A percentile compares a stretch with the other conserved stretches of the same genome.
Conservation (phyloP, 2,888 invertebrate species). For the Lissocephala sabroskyi region DNA sequence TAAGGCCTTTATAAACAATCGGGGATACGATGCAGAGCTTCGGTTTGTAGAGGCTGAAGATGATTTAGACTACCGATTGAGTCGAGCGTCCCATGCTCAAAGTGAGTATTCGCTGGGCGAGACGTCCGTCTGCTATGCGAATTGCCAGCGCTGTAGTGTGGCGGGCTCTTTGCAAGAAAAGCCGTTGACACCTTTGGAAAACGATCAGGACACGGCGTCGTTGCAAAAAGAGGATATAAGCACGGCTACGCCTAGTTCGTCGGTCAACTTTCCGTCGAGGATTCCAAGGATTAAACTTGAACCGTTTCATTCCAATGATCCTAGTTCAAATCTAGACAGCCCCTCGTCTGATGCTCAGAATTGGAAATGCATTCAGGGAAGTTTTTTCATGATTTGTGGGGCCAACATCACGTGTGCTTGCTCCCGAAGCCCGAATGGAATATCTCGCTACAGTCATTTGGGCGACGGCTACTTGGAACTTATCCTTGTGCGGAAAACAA, state of each 20-base stretch:
- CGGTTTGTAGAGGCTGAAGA: conserved; percentile 71
- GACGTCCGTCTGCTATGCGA: conserved; percentile 52
- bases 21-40: conserved; percentile 79
- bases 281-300: conserved; percentile 20
- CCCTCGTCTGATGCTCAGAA: conserved; percentile 8
- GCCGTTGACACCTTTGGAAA: conserved; percentile 18
- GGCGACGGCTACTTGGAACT: conserved; percentile 87
- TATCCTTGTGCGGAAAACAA: conserved; percentile 82
- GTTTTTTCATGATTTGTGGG: conserved; percentile 84
- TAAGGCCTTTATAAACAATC: conserved; percentile 77
- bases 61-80: conserved; percentile 12
- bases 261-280: neutral
- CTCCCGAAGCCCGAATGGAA: conserved; percentile 81
- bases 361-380: conserved; percentile 79
- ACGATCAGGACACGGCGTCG: conserved; percentile 10
- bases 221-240: conserved; percentile 1
- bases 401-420: conserved; percentile 86
- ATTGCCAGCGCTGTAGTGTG: conserved; percentile 54
- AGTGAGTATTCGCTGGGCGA: conserved; percentile 18
- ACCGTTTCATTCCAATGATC: conserved; percentile 10
- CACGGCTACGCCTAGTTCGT: conserved; percentile 4
- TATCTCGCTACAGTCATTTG: conserved; percentile 84
- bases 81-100: conserved; percentile 34
- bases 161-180: conserved; percentile 49
- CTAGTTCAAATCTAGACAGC: conserved; percentile 23